Evolutionary conservation across 2,113 vertebrate species (phyloP).

Genomic region (Thermophis baileyi): DNA sequence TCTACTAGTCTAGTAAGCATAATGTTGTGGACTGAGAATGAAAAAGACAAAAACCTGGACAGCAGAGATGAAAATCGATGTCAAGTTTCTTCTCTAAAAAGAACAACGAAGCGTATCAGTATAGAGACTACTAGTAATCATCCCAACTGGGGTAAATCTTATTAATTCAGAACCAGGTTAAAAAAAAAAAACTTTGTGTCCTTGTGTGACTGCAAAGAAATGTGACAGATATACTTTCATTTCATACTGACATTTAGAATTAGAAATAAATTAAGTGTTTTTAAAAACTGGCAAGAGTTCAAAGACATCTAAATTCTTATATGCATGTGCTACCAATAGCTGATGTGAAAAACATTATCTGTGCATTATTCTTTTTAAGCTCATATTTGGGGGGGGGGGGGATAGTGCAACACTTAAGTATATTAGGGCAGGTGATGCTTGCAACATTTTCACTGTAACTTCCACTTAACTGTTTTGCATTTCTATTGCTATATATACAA

Average conservation of each 20-base stretch:
- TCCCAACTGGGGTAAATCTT: not conserved
- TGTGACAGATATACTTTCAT: not conserved
- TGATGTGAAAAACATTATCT: not conserved
- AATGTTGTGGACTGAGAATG: slow-evolving; percentile 6
- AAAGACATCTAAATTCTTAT: not conserved
- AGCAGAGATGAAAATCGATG: slow-evolving; percentile 22
- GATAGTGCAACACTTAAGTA: not conserved
- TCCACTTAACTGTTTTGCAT: not conserved
- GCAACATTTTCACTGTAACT: not conserved
- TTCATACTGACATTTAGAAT: not conserved
- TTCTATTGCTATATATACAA: not conserved
- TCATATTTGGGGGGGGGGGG: not conserved
- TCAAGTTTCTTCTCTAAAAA: slow-evolving; percentile 35
- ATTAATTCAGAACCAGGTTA: not conserved
- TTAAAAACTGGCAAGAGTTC: not conserved
- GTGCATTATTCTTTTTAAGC: not conserved
- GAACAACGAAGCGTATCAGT: not conserved
- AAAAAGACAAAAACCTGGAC: not conserved
- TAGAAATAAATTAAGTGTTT: not conserved
- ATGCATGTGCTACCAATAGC: not conserved
- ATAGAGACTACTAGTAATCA: not conserved
- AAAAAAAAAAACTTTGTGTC: not conserved
- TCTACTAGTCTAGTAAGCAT: slow-evolving; percentile 24
- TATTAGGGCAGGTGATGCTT: not conserved
- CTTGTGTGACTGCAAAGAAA: not conserved